A percentile compares a stretch with the other conserved stretches of the same genome.
phyloP scores from a whole-genome alignment of 1,140 invertebrate genomes.

The Bombus haemorrhoidalis region DNA sequence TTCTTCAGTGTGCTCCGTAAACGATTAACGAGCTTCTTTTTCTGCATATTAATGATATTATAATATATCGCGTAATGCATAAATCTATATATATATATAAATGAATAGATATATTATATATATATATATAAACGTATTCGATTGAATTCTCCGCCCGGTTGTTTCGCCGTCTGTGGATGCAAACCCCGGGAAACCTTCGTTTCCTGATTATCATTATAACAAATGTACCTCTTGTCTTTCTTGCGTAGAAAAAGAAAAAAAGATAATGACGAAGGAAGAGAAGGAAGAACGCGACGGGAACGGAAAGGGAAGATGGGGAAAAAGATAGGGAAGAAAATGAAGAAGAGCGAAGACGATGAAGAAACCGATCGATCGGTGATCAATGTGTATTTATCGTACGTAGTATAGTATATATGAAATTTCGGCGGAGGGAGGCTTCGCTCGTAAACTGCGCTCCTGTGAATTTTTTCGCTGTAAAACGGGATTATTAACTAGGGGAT shows the following conservation, averaged over 20 bases:
- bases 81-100: constrained; percentile 36
- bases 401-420: constrained; percentile 37
- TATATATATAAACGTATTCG: constrained; percentile 25
- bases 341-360: constrained; percentile 6
- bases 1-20: constrained; percentile 53
- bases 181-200: constrained; percentile 33
- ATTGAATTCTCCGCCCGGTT: constrained; percentile 42
- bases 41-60: constrained; percentile 43
- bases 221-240: constrained; percentile 58
- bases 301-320: not conserved
- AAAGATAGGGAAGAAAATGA: not conserved
- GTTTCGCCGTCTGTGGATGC: constrained; percentile 44
- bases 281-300: constrained; percentile 12
- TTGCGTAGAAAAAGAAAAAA: constrained; percentile 50
- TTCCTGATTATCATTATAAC: constrained; percentile 53
- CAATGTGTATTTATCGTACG: constrained; percentile 38
- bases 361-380: constrained; percentile 30
- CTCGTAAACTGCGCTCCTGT: constrained; percentile 28
- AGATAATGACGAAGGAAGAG: constrained; percentile 13
- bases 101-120: constrained; percentile 28
- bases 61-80: constrained; percentile 42
- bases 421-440: not conserved
- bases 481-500: not conserved
- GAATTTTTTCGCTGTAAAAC: constrained; percentile 8
- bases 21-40: constrained; percentile 54